phyloP scores from a whole-genome alignment of 2,888 invertebrate species.

The Lumbricus terrestris region DNA sequence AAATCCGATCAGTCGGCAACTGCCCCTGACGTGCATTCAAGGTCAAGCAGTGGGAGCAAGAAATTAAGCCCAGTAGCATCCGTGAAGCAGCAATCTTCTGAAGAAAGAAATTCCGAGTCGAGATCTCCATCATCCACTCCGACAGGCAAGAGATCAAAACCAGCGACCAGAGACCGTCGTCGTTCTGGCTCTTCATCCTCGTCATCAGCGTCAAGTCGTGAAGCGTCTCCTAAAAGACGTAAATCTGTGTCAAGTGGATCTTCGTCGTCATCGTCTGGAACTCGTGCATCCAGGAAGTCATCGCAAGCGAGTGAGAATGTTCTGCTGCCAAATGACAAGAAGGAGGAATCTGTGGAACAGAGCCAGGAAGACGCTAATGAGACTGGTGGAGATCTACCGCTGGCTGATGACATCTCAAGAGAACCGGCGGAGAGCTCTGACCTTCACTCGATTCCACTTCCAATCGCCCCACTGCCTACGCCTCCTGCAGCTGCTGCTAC shows the following conservation, averaged over 20 bases:
- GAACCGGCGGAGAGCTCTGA: background rate
- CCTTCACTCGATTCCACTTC: constrained; percentile 12
- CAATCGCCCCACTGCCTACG: background rate
- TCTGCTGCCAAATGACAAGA: background rate
- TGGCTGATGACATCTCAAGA: background rate
- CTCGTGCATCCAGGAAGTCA: background rate
- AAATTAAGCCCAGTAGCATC: background rate
- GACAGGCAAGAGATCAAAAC: background rate
- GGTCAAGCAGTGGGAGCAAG: background rate
- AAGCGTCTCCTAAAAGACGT: background rate
- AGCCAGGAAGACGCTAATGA: background rate
- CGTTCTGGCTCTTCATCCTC: background rate
- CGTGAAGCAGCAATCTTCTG: background rate
- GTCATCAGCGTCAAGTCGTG: background rate
- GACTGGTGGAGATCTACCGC: background rate
- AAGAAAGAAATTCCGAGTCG: background rate
- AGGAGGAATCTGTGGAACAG: background rate
- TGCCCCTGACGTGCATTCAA: background rate
- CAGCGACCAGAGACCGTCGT: background rate
- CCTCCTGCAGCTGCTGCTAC: no score
- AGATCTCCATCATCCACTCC: constrained; percentile 6
- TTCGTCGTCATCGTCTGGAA: background rate
- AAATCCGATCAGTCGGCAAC: background rate
- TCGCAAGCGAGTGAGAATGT: background rate
- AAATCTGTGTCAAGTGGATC: background rate